Base-by-base conservation (phyloP, 2,113 vertebrate genomes). In the Panurus biarmicus region DNA sequence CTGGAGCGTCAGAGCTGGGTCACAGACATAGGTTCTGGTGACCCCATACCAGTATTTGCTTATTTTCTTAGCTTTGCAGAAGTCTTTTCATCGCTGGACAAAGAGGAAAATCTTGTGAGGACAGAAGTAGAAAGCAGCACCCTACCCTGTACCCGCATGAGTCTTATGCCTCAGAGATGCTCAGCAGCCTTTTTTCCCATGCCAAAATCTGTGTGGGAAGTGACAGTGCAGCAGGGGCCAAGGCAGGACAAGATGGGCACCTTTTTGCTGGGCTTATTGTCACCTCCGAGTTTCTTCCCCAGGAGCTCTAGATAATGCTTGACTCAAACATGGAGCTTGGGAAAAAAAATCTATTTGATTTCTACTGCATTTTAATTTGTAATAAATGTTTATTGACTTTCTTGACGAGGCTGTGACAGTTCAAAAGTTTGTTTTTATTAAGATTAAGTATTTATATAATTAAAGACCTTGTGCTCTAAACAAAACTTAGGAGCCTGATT, bases 331-430 rank as follows among this genome's bases (percentile, higher is more conserved):
- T 9, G 67, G 50, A 96, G 33, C 44, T 91, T 94, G 51, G 51
- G 64, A 79, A 94, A 92, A 93, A 19, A 10, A 9, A 12, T 48
- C 70, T 47, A 10, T 92, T 73, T 51, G 8, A 87, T 85, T 97
- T 97, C 75, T 90, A 54, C 71, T 75, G 65, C n/a, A 89, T 96
- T 96, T 95, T 89, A 90, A 94, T 95, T 96, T 96, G 77, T 64
- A 94, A 89, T 84, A 94, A 95, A 83, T 82, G 6, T 57, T 93
- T 92, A 85, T 57, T 91, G 60, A 81, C 47, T 28, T 93, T 96
- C 65, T 94, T 83, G 60, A 91, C 93, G 84, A 95, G 85, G 61
- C 71, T 80, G 26, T 57, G 26, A 85, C 33, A 35, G 18, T 88
- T 96, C 96, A 62, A 90, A 96, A 91, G 14, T 83, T 84, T 85